Conservation (phyloP, 2,888 invertebrate genomes). For the Macrosoma leucophasiata region DNA sequence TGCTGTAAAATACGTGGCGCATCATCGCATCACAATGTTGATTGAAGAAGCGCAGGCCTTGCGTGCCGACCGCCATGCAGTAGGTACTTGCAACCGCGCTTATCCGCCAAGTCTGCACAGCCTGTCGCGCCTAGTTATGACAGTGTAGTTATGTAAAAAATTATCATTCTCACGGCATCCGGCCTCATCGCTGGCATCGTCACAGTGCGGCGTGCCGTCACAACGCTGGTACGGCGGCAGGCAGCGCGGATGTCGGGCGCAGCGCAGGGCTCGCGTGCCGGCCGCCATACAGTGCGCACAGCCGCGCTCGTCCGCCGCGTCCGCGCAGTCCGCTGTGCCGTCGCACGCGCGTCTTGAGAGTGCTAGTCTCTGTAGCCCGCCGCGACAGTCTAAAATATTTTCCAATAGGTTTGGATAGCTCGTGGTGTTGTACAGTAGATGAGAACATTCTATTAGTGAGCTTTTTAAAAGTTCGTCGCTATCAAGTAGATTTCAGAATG, state of each 20-base stretch:
- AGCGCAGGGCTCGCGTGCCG: slow-evolving; percentile 79
- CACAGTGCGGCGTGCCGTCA: slow-evolving; percentile 89
- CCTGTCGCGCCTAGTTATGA: slow-evolving; percentile 91
- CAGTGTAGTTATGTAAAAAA: too few relatives aligned
- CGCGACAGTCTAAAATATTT: slow-evolving; percentile 78
- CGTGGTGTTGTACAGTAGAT: too few relatives aligned
- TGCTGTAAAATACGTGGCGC: too few relatives aligned
- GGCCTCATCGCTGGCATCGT: slow-evolving; percentile 90
- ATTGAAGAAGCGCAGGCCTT: too few relatives aligned
- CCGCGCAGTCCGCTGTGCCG: slow-evolving; percentile 90
- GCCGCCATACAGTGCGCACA: slow-evolving; percentile 86
- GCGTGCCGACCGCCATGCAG: slow-evolving; percentile 82
- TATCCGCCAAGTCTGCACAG: slow-evolving; percentile 89
- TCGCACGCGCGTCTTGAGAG: slow-evolving; percentile 88
- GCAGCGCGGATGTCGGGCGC: slow-evolving; percentile 86
- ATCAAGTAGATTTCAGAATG: too few relatives aligned
- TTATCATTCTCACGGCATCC: slow-evolving; percentile 92
- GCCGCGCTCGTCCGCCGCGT: slow-evolving; percentile 85
- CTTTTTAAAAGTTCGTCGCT: too few relatives aligned
- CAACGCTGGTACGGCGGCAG: slow-evolving; percentile 83
- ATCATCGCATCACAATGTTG: too few relatives aligned
- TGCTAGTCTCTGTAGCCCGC: slow-evolving; percentile 83
- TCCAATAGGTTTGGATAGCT: not conserved
- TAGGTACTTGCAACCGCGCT: slow-evolving; percentile 86
- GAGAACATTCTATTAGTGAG: too few relatives aligned